These are phyloP conservation scores for Phylloscopus whistleri DNA, from an alignment of 2,113 vertebrate species.

Conservation along the genomic window DNA sequence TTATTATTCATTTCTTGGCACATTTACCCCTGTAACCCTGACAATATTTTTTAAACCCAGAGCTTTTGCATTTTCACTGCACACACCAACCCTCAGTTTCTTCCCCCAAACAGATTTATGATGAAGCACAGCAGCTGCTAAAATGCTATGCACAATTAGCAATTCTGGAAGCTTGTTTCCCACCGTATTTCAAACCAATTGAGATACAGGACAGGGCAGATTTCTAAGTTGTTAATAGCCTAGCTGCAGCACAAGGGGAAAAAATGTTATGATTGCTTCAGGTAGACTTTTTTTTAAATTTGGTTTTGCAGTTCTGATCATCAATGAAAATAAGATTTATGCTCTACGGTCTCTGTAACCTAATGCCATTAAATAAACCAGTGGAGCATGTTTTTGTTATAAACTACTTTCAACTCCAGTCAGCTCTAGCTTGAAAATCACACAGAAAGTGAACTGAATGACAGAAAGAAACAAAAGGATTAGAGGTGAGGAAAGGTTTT, in stretches of 20 bases:
- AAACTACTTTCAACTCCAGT: background rate
- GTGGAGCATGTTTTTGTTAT: background rate
- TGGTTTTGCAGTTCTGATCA: background rate
- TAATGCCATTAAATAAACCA: background rate
- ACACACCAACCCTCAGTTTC: background rate
- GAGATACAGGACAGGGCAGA: background rate
- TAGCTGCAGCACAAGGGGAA: background rate
- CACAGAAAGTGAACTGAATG: background rate
- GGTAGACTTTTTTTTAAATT: background rate
- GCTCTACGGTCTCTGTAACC: background rate
- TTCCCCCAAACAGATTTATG: background rate
- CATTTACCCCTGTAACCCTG: conserved; percentile 37
- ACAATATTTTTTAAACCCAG: background rate
- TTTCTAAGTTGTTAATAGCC: background rate
- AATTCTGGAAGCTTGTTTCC: background rate
- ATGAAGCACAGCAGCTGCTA: conserved; percentile 4
- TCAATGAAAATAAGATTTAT: background rate
- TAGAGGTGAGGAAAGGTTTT: background rate
- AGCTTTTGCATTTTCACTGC: background rate
- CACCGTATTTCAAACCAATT: background rate
- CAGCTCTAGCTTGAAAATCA: background rate
- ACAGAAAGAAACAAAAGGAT: conserved; percentile 5
- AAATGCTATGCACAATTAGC: background rate
- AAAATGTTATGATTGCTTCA: background rate
- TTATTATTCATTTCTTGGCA: background rate